These are phyloP conservation scores for Ochotona princeps DNA, from an alignment of 2,113 vertebrate species.

Conservation along the genomic window DNA sequence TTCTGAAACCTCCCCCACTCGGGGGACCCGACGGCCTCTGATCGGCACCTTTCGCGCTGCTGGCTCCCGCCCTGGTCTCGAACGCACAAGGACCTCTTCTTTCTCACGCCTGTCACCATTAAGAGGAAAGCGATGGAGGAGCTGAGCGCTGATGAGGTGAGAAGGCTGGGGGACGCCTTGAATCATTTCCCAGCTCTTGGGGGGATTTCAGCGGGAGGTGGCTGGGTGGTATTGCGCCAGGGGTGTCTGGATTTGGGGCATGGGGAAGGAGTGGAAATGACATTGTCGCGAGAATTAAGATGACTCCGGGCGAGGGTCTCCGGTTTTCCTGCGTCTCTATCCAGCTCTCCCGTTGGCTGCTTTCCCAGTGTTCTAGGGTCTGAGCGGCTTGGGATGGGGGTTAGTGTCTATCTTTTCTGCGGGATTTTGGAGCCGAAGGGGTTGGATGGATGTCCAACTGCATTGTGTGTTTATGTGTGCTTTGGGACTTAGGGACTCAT, in stretches of 20 bases:
- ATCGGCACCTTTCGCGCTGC: slow-evolving; percentile 76
- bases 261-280: slow-evolving; percentile 45
- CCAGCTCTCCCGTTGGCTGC: slow-evolving; percentile 35
- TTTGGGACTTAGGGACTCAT: slow-evolving; percentile 37
- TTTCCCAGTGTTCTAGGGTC: slow-evolving; percentile 38
- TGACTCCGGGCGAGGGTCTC: slow-evolving; percentile 23
- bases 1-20: slow-evolving; percentile 83
- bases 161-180: slow-evolving; percentile 70
- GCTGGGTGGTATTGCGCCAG: slow-evolving; percentile 48
- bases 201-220: too few relatives aligned
- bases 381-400: slow-evolving; percentile 26
- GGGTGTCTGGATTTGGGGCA: slow-evolving; percentile 44
- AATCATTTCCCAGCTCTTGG: slow-evolving; percentile 68
- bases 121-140: slow-evolving; percentile 96
- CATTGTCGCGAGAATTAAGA: slow-evolving; percentile 58
- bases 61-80: slow-evolving; percentile 61
- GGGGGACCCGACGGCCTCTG: slow-evolving; percentile 78
- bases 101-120: slow-evolving; percentile 86
- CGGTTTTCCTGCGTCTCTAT: not conserved
- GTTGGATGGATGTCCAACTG: slow-evolving; percentile 29
- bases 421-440: not conserved
- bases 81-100: slow-evolving; percentile 72
- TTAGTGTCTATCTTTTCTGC: slow-evolving; percentile 37
- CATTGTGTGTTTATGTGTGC: not conserved
- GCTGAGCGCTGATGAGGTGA: slow-evolving; percentile 99